Evolutionary conservation across 2,888 invertebrate species (phyloP), one percentile per base, ranked within the genome.

Genomic region (Pseudeuparius sepicola): DNA sequence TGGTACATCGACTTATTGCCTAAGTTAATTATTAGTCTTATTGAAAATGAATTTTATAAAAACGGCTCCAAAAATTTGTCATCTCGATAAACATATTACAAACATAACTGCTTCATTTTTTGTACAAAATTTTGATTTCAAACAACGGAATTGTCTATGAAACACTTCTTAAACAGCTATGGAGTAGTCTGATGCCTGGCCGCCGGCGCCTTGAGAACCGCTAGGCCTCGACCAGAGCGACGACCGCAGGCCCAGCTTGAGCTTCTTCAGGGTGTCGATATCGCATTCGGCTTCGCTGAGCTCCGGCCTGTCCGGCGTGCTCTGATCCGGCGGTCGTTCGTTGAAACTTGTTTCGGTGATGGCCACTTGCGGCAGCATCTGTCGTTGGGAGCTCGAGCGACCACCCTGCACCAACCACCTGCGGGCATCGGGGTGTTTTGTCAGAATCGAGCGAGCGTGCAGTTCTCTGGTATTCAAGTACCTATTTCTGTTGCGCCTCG

Each of bases 231-330:
- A 76, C 79, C 79, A 80, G 14, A 80, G 63, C 37, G 78, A 75
- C 37, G 78, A 78, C 41, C 77, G 65, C 53, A 78, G 65, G 17
- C 79, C 78, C 45, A 79, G 62, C 59, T 79, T 79, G 43, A 79
- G 63, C 56, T 79, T 80, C 60, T 79, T 79, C 49, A 80, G 60
- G 38, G 78, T 77, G 54, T 80, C 79, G 59, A 78, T 75, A 66
- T 79, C 79, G 60, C 77, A 77, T 56, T 79, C 78, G 34, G 76
- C 75, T 55, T 78, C 78, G 50, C 75, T 73, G 48, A 78, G 61
- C 57, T 78, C 78, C 35, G 71, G 70, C 49, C 71, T 66, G 34
- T 68, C 68, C 12, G 63, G 57, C 10, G 63, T 64, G 39, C 55
- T 56, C 43, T 52, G 50, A 41, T 50, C 49, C n/a, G 20, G 20